phyloP scores from a whole-genome alignment of 2,888 invertebrate species.

The Apoda limacodes region DNA sequence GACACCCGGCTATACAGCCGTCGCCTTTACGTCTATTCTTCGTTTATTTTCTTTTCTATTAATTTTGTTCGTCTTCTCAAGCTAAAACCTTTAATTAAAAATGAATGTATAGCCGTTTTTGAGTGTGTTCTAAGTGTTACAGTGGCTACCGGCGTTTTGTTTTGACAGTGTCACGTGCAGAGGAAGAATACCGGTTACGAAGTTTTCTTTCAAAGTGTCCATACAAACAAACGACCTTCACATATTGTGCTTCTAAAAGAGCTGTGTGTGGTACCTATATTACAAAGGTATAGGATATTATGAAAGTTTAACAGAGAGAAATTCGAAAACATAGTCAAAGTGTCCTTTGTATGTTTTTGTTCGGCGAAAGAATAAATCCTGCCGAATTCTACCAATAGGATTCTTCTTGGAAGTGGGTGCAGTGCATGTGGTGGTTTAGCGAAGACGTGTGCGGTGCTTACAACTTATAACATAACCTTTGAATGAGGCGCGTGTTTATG shows the following conservation, averaged over 20 bases:
- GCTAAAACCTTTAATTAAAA: too few relatives aligned
- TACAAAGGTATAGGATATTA: too few relatives aligned
- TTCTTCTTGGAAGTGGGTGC: conserved; percentile 40
- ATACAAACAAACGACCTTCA: conserved; percentile 58
- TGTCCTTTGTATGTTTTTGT: conserved; percentile 27
- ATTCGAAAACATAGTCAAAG: conserved; percentile 35
- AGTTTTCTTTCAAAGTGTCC: conserved; percentile 64
- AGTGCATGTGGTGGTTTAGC: conserved; percentile 39
- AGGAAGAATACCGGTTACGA: conserved; percentile 63
- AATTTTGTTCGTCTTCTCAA: conserved; percentile 65
- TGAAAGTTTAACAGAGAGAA: too few relatives aligned
- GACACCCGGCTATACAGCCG: conserved; percentile 64
- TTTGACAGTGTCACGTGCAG: conserved; percentile 65
- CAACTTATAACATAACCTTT: conserved; percentile 62
- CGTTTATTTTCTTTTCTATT: conserved; percentile 70
- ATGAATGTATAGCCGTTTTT: conserved; percentile 41
- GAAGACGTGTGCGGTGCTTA: conserved; percentile 37
- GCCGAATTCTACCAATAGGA: conserved; percentile 42
- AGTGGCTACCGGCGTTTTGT: conserved; percentile 43
- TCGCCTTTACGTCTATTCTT: conserved; percentile 62
- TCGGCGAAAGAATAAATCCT: conserved; percentile 30
- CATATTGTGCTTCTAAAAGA: too few relatives aligned
- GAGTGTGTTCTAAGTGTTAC: conserved; percentile 42
- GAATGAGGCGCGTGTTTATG: conserved; percentile 57
- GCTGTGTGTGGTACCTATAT: too few relatives aligned